A percentile compares a stretch with the other conserved stretches of the same genome.
These are phyloP conservation scores for Leptopilina boulardi DNA, from an alignment of 1,140 invertebrate genomes.

Conservation along the genomic window DNA sequence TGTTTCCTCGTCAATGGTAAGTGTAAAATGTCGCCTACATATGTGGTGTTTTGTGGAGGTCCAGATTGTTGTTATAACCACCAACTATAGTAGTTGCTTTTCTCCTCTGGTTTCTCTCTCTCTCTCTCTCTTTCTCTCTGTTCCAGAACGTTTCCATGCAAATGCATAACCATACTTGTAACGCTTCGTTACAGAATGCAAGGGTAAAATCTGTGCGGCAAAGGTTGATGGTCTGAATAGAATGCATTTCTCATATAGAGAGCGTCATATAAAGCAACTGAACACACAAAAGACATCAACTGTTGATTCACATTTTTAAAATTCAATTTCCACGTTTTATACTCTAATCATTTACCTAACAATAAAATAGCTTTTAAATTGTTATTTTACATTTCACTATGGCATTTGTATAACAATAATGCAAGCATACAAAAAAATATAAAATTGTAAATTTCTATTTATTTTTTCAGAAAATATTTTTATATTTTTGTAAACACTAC, in stretches of 20 bases:
- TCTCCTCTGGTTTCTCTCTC: conserved; percentile 25
- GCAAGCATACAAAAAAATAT: too few relatives aligned
- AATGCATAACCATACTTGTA: conserved; percentile 11
- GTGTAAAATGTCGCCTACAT: conserved; percentile 63
- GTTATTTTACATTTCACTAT: too few relatives aligned
- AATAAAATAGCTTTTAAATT: neutral
- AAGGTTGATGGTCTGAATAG: neutral
- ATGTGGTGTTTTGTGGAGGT: conserved; percentile 57
- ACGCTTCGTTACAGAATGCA: conserved; percentile 16
- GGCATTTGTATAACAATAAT: too few relatives aligned
- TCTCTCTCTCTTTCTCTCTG: conserved; percentile 16
- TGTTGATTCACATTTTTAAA: neutral
- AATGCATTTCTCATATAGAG: neutral
- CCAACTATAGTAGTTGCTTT: conserved; percentile 45
- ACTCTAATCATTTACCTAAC: neutral
- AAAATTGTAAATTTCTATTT: too few relatives aligned
- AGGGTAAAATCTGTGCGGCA: conserved; percentile 3
- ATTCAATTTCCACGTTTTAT: neutral
- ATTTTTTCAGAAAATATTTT: too few relatives aligned
- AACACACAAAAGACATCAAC: neutral
- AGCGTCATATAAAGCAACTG: neutral
- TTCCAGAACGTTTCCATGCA: conserved; percentile 52
- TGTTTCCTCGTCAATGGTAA: conserved; percentile 48
- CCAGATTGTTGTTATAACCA: conserved; percentile 53
- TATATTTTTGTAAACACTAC: too few relatives aligned